phyloP scores from a whole-genome alignment of 2,888 invertebrate species.

The Lottia scabra region DNA sequence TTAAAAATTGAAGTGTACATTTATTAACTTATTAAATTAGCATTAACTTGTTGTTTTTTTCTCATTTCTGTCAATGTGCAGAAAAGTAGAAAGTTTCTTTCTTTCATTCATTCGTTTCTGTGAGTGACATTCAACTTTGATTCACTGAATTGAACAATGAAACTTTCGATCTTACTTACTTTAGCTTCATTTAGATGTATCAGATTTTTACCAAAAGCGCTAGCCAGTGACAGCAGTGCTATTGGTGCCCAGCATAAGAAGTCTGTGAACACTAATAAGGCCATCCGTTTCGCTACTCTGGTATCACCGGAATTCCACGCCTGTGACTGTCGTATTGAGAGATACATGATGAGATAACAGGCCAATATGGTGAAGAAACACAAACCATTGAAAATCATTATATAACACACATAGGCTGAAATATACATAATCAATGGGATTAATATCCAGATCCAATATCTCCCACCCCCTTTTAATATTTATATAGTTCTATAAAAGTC shows the following conservation, averaged over 20 bases:
- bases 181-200: constrained; percentile 96
- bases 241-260: constrained; percentile 99
- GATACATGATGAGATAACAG: constrained; percentile 97
- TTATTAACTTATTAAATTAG: too few relatives aligned
- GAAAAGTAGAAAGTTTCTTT: too few relatives aligned
- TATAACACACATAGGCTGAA: constrained; percentile 65
- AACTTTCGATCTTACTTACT: constrained; percentile 44
- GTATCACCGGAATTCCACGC: constrained; percentile 98
- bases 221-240: constrained; percentile 93
- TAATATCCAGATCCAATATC: too few relatives aligned
- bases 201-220: constrained; percentile 89
- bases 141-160: too few relatives aligned
- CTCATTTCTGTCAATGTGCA: too few relatives aligned
- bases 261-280: constrained; percentile 95
- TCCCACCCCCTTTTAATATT: too few relatives aligned
- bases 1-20: too few relatives aligned
- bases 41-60: too few relatives aligned
- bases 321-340: constrained; percentile 92
- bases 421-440: constrained; percentile 7
- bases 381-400: constrained; percentile 70
- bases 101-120: too few relatives aligned
- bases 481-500: too few relatives aligned
- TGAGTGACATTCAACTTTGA: too few relatives aligned
- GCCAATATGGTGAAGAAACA: constrained; percentile 95
- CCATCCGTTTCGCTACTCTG: constrained; percentile 95